Evolutionary conservation across 2,797 vertebrate genomes (phyloP), one percentile per base, ranked within the genome.

Genomic region (Aselliscus stoliczkanus): DNA sequence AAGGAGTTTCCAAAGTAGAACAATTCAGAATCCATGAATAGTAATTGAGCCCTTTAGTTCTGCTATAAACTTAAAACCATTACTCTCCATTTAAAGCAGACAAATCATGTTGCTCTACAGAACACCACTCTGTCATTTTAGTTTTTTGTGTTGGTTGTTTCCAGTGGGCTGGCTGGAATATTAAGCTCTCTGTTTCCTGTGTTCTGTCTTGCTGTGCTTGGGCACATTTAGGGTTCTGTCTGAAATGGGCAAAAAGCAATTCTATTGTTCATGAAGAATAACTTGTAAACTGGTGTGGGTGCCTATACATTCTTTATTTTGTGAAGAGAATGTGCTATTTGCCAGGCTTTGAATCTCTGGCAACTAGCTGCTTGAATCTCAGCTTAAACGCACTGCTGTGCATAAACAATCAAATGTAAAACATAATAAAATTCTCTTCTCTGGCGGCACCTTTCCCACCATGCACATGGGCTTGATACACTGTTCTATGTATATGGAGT

Each of bases 81-180:
- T 98, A 98, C 98, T 98, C 98, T 98, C 98, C 97, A 98, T 98
- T 98, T 98, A 98, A 98, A 98, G 98, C 94, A 98, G 98, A 98
- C 98, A 98, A 98, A 98, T 98, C 98, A 95, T 97, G 98, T 98
- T 98, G 97, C 97, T 98, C 94, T 98, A 97, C 94, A 98, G 97
- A 98, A 98, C 95, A 96, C 88, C 94, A 97, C 93, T 97, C 97
- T 98, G 98, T 98, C 98, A 98, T 97, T 98, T 98, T 94, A 97
- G 76, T 56, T 96, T 97, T 97, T 97, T 96, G 76, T 77, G 62
- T 31, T 81, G 85, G 91, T 70, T 89, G 65, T 95, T 96, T 96
- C 86, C 86, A 98, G 97, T 94, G 97, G 98, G 96, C 98, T 97
- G 95, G 95, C 95, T 98, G 90, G 97, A 98, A 98, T 98, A 98